Evolutionary conservation across 1,140 invertebrate species (phyloP).

Genomic region (Trachymyrmex cornetzi): DNA sequence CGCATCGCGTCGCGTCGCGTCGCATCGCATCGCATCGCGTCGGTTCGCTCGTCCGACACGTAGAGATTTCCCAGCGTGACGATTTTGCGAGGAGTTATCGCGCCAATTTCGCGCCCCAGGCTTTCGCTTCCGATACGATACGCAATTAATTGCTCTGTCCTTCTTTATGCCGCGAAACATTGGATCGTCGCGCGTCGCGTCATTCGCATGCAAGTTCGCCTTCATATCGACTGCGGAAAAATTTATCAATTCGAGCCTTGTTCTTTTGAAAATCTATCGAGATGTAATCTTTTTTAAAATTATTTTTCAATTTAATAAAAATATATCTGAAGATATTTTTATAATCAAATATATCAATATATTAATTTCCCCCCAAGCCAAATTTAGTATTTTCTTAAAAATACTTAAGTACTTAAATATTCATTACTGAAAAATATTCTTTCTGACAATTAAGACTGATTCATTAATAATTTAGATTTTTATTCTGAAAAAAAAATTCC

Average conservation of each 20-base stretch:
- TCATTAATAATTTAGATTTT: conserved; percentile 32
- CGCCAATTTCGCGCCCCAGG: conserved; percentile 69
- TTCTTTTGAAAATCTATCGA: conserved; percentile 3
- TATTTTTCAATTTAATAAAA: neutral
- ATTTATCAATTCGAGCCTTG: conserved; percentile 67
- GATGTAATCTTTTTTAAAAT: neutral
- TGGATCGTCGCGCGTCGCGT: conserved; percentile 18
- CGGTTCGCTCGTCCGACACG: conserved; percentile 46
- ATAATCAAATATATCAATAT: neutral
- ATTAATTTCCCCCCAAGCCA: neutral
- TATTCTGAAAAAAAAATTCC: neutral
- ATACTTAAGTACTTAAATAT: too few relatives aligned
- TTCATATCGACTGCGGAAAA: neutral
- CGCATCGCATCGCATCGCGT: neutral
- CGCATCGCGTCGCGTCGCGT: too few relatives aligned
- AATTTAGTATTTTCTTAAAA: neutral
- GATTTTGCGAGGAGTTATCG: conserved; percentile 68
- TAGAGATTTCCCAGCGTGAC: conserved; percentile 66
- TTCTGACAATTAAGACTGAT: conserved; percentile 4
- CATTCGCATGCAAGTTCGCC: conserved; percentile 9
- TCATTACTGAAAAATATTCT: neutral
- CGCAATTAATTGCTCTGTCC: conserved; percentile 70
- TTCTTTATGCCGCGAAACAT: conserved; percentile 59
- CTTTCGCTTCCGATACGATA: conserved; percentile 57
- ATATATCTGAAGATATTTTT: neutral